phyloP scores from a whole-genome alignment of 1,140 invertebrate species.

The Lineus longissimus region DNA sequence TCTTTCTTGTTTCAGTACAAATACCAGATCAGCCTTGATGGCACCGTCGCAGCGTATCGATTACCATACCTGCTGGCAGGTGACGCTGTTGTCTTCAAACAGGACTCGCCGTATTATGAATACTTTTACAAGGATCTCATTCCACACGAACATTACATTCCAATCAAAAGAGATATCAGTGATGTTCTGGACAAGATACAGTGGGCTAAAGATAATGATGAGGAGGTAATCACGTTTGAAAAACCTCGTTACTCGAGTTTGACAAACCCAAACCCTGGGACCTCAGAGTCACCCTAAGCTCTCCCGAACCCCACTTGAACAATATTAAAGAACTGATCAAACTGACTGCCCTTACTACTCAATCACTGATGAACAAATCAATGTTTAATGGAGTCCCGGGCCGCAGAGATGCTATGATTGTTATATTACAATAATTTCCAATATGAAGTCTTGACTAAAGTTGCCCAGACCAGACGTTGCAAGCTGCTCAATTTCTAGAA shows the following conservation, averaged over 20 bases:
- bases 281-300: neutral
- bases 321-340: neutral
- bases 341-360: too few species aligned
- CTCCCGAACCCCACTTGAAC: neutral
- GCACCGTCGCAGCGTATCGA: constrained; percentile 92
- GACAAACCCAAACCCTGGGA: neutral
- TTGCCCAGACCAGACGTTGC: too few species aligned
- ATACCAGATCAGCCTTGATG: constrained; percentile 92
- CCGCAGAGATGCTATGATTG: too few species aligned
- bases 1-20: constrained; percentile 72
- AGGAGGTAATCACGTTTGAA: constrained; percentile 49
- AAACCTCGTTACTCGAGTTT: neutral
- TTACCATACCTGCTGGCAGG: constrained; percentile 87
- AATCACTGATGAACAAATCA: too few species aligned
- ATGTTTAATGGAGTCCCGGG: too few species aligned
- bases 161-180: constrained; percentile 74
- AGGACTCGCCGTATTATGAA: constrained; percentile 89
- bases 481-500: too few species aligned
- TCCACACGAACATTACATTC: constrained; percentile 78
- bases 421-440: too few species aligned
- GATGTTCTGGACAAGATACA: constrained; percentile 75
- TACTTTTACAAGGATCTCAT: constrained; percentile 80
- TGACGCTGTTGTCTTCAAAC: constrained; percentile 83
- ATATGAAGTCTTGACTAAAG: too few species aligned
- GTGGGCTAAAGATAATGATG: constrained; percentile 78